Evolutionary conservation across 2,797 vertebrate species (phyloP).

Genomic region (Pachyuromys duprasi): DNA sequence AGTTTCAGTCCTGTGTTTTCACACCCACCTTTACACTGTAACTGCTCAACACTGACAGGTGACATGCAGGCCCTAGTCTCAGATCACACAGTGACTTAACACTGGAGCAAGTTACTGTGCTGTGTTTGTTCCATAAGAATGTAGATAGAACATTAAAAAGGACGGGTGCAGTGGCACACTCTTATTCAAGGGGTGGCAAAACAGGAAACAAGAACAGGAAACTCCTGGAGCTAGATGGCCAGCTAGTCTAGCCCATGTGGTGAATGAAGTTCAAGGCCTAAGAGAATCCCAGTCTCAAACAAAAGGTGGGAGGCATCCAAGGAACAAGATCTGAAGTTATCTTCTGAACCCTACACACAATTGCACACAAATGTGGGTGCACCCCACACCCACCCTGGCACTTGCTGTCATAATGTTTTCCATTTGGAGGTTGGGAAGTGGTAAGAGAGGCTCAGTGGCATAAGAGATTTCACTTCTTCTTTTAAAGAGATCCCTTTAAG

Average conservation of each 20-base stretch:
- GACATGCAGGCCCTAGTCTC: background rate
- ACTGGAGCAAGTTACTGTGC: background rate
- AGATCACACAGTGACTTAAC: background rate
- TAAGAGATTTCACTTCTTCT: conserved; percentile 66
- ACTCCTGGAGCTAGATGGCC: background rate
- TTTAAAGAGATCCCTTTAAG: conserved; percentile 79
- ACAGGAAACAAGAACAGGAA: background rate
- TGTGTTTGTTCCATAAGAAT: background rate
- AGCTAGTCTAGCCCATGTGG: background rate
- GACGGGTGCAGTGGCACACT: too few species aligned
- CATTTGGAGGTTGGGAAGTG: background rate
- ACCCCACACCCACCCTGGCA: background rate
- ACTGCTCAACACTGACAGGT: background rate
- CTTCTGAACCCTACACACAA: background rate
- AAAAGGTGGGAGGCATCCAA: background rate
- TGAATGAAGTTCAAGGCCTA: background rate
- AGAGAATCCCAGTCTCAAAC: background rate
- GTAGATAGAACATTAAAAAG: background rate
- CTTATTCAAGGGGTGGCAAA: background rate
- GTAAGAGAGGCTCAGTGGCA: background rate
- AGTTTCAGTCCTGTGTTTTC: background rate
- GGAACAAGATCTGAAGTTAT: background rate
- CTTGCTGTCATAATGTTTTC: background rate
- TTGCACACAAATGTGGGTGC: background rate
- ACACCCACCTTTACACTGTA: background rate